Evolutionary conservation across 1,140 invertebrate species (phyloP), one percentile per base, ranked within the genome.

Genomic region (Drosophila azteca): DNA sequence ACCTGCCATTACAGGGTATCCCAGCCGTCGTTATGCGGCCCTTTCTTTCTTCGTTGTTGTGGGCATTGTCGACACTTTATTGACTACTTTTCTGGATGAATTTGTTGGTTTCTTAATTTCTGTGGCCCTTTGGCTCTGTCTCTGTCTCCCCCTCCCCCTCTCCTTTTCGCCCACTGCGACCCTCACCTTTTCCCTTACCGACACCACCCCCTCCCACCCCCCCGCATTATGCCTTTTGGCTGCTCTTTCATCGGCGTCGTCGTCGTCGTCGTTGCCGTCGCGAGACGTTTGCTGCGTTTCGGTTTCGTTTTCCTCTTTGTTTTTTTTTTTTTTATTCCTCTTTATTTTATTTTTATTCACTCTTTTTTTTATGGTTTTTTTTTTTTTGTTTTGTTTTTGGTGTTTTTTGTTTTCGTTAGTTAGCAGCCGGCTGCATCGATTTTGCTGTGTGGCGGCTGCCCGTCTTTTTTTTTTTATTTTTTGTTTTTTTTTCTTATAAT

Each of bases 21-120:
- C 4, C 1, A 5, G 0, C 24, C 2, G 9, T 46, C 17, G 15
- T 61, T 41, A 52, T 13, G 17, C 44, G 24, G 35, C n/a, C 7
- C 17, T 26, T 64, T 54, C 52, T 62, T 50, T 22, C 50, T 64
- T 61, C 17, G 60, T 74, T 78, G 69, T 74, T 87, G 78, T 66
- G 83, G 71, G 76, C 83, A 87, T 87, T 87, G 83, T 87, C 83
- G 83, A 88, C 83, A 88, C 83, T 88, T 88, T 88, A 88, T 88
- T 88, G 83, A 88, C 83, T 88, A 88, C 83, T 88, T 88, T 88
- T 82, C 83, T 88, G 83, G 83, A 88, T 88, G 83, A 88, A 88
- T 88, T 88, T 88, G 83, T 88, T 88, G 83, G 83, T 88, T 88
- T 88, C 83, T 88, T 88, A 88, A 88, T 88, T 83, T 88, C 72